Evolutionary conservation across 2,113 vertebrate species (phyloP).

Genomic region (Osmerus mordax): DNA sequence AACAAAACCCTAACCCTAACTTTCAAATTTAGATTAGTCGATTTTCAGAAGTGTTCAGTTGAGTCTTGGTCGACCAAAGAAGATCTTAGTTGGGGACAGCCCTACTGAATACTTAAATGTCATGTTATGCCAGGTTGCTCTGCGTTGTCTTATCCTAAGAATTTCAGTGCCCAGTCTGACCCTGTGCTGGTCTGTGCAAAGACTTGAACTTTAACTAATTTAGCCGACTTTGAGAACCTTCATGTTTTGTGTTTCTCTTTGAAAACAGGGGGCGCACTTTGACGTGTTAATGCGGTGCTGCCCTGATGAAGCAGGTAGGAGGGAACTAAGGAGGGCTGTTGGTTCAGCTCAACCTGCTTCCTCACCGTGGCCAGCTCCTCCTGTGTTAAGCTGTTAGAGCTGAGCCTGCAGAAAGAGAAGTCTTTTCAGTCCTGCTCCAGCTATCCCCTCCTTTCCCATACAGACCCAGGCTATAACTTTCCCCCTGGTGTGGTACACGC

Average conservation of each 20-base stretch:
- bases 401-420: constrained; percentile 24
- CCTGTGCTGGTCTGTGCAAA: too few species aligned
- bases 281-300: constrained; percentile 10
- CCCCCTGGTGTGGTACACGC: constrained; percentile 11
- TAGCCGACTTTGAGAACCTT: not conserved
- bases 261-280: constrained; percentile 16
- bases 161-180: too few species aligned
- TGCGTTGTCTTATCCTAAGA: too few species aligned
- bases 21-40: too few species aligned
- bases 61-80: too few species aligned
- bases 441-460: constrained; percentile 24
- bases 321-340: constrained; percentile 1
- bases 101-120: too few species aligned
- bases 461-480: constrained; percentile 20
- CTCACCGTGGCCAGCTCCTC: constrained; percentile 34
- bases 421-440: constrained; percentile 32
- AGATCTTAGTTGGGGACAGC: too few species aligned
- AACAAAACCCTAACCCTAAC: too few species aligned
- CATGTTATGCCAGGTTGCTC: too few species aligned
- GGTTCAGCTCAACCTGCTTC: constrained; percentile 28
- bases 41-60: too few species aligned
- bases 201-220: too few species aligned
- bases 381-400: constrained; percentile 32
- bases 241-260: not conserved
- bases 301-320: constrained; percentile 10